Conservation (phyloP, 92 coral and sea anemone species). For the Parazoanthus darwini region DNA sequence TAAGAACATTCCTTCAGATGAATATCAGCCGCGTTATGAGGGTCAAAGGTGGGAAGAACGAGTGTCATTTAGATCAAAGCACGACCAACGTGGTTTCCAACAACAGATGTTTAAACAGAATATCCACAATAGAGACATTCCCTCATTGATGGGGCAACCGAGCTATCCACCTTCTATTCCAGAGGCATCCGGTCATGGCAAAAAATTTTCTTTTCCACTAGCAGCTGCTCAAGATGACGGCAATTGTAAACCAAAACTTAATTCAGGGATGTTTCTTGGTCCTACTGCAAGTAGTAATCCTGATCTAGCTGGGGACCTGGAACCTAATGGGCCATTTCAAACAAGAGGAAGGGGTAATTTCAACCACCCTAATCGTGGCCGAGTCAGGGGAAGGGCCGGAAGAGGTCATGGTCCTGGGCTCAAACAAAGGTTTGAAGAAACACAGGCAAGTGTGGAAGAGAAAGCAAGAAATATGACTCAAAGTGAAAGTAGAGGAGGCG, state of each 20-base stretch:
- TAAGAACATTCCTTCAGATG: slow-evolving; percentile 3
- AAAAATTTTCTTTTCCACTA: background rate
- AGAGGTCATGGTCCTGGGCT: background rate
- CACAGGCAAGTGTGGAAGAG: background rate
- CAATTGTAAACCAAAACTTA: background rate
- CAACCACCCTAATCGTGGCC: background rate
- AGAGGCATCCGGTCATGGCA: background rate
- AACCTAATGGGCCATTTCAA: background rate
- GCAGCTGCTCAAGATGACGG: slow-evolving; percentile 6
- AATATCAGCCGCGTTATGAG: background rate
- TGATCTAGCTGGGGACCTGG: background rate
- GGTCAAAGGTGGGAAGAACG: background rate
- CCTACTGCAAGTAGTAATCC: background rate
- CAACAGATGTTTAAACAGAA: background rate
- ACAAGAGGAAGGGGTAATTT: slow-evolving; percentile 16
- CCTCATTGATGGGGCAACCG: background rate
- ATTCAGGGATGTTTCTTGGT: background rate
- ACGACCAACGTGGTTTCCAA: background rate
- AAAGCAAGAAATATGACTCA: background rate
- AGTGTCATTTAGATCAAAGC: background rate
- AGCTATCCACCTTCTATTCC: too few relatives aligned
- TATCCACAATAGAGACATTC: background rate
- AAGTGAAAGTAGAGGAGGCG: background rate
- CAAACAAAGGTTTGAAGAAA: background rate
- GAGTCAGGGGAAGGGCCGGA: background rate